A percentile compares a stretch with the other conserved stretches of the same genome.
phyloP scores from a whole-genome alignment of 2,113 vertebrate genomes.

The Anser cygnoides region DNA sequence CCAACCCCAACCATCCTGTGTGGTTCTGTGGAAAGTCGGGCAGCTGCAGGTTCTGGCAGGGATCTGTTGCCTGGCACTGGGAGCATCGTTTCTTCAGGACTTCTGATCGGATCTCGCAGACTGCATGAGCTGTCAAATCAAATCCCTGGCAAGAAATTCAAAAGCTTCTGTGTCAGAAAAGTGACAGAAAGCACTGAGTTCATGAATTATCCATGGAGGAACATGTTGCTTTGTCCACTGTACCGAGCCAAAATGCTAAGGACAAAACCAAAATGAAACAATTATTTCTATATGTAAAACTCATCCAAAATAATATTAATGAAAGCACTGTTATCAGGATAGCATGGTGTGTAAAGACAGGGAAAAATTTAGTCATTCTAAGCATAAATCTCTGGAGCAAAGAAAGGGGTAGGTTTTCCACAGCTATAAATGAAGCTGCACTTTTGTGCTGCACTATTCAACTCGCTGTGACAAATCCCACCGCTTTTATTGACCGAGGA shows the following conservation, averaged over 20 bases:
- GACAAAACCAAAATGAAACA: neutral
- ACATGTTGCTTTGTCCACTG: neutral
- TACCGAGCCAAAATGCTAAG: neutral
- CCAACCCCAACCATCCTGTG: neutral
- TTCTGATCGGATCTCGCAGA: neutral
- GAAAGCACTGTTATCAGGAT: neutral
- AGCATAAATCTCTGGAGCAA: neutral
- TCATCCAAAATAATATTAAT: neutral
- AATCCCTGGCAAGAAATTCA: slow-evolving; percentile 24
- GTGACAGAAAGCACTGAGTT: neutral
- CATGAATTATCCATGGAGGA: neutral
- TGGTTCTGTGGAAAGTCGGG: neutral
- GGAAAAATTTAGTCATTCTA: neutral
- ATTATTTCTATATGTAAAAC: neutral
- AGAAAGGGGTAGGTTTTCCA: neutral
- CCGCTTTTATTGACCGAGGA: neutral
- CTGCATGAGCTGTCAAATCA: neutral
- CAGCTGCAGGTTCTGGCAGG: neutral
- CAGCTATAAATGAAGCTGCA: neutral
- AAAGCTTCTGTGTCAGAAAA: neutral
- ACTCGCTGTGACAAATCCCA: neutral
- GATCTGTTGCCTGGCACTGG: neutral
- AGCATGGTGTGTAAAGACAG: neutral
- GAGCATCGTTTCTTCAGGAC: neutral
- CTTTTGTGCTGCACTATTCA: neutral